Base-by-base conservation (phyloP, 1,140 invertebrate species). In the Lysiphlebus fabarum region DNA sequence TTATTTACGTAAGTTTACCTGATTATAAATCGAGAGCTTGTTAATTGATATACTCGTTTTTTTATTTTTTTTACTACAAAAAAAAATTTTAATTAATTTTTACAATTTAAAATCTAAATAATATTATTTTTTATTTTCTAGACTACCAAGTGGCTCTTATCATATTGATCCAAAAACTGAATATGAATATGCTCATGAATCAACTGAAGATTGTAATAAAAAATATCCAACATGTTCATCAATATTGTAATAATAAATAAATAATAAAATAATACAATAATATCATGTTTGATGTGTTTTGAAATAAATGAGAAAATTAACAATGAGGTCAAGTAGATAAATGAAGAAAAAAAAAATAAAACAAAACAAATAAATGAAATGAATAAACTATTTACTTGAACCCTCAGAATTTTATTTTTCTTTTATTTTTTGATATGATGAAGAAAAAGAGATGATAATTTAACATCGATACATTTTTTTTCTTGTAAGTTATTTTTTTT, bases 1-100 rank as follows among this genome's bases (percentile, higher is more conserved):
- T 78, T 83, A 49, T 85, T 86, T 73, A 83, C 82, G 84, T 86
- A 70, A 84, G 83, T 81, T 37, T 44, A 45, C 45, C 45, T 38
- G 48, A 56, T 26, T 45, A 50, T 38, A 38, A 58, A 57, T 47
- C 1, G 17, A 26, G 17, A 26, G 2, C 4, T 26, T 26, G 17
- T 26, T 26, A 26, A 26, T 26, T 26, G 17, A 26, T 26, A 4
- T 26, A 26, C 17, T 26, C n/a, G n/a, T n/a, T n/a, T n/a, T n/a
- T n/a, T n/a, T n/a, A 10, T 38, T 51, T 9, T 37, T 14, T n/a
- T 26, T 42, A 36, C 6, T 12, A 43, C 34, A 36, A 54, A 38
- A 50, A 47, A 36, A 60, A 59, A 3, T 41, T 41, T 4, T 41
- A 41, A 26, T 26, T 26, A 1, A 26, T 2, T 26, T 26, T 26